Evolutionary conservation across 2,888 invertebrate species (phyloP), one percentile per base, ranked within the genome.

Genomic region (Hybos culiciformis): DNA sequence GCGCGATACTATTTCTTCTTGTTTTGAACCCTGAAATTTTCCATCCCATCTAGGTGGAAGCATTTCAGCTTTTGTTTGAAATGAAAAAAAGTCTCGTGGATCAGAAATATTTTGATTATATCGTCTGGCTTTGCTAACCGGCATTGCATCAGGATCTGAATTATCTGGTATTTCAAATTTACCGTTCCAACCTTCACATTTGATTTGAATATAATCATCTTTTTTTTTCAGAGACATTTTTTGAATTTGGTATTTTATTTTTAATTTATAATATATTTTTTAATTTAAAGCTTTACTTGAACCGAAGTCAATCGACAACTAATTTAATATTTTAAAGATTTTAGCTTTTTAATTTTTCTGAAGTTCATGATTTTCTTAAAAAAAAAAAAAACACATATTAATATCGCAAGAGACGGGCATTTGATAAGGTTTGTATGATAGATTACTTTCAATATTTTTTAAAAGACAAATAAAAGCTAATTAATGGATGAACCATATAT

Each of bases 181-280:
- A 3, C 66, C 66, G 50, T 66, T 61, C 66, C 66, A 66, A 33
- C 66, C 66, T 50, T 66, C 66, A 46, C 62, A 62, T 50, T 66
- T 66, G 45, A 63, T 66, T 42, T 61, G 64, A 43, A 66, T 63
- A 36, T 65, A 63, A 7, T 65, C 64, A 44, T 61, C 57, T 46
- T 60, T 59, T 37, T 53, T 57, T 43, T 53, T 50, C 19, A 57
- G 48, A 24, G 63, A 46, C 65, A 65, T 65, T 48, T 52, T 55
- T 6, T n/a, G n/a, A n/a, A n/a, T n/a, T n/a, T n/a, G 4, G 19
- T 18, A 3, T 34, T 34, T 34, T 3, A 11, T 34, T 19, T 19
- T 15, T 32, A 31, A 14, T 26, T n/a, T n/a, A 29, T 12, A 12
- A 6, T n/a, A 29, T n/a, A n/a, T 29, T 29, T 29, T 29, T 5